Conservation (phyloP, 2,888 invertebrate genomes). For the Drosophila testacea region DNA sequence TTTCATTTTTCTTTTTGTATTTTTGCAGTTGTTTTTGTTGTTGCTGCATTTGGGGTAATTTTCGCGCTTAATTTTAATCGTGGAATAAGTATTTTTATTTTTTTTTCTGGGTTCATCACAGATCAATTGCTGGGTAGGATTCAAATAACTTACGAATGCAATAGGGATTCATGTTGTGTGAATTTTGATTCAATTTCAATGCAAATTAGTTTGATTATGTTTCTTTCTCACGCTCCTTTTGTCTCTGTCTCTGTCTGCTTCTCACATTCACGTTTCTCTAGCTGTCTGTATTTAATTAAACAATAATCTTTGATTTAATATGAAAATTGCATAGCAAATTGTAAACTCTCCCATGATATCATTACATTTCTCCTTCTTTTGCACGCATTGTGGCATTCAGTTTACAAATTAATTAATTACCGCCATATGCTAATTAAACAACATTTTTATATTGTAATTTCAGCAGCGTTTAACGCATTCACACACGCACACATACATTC, state of each 20-base stretch:
- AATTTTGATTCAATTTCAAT: slow-evolving; percentile 4
- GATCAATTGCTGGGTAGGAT: slow-evolving; percentile 2
- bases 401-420: slow-evolving; percentile 79
- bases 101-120: slow-evolving; percentile 9
- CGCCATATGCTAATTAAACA: slow-evolving; percentile 81
- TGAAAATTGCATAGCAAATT: slow-evolving; percentile 47
- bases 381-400: slow-evolving; percentile 37
- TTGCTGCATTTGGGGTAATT: slow-evolving; percentile 4
- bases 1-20: neutral
- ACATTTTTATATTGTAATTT: slow-evolving; percentile 68
- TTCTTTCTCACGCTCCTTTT: no score
- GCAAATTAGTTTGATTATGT: neutral
- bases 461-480: slow-evolving; percentile 23
- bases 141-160: slow-evolving; percentile 7
- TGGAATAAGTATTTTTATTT: no score
- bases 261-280: no score
- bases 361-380: neutral
- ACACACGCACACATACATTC: slow-evolving; percentile 2
- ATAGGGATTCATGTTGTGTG: slow-evolving; percentile 1
- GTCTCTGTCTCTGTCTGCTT: neutral
- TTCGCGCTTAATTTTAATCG: neutral
- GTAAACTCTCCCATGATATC: neutral
- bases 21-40: neutral
- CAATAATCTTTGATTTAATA: slow-evolving; percentile 73
- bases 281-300: slow-evolving; percentile 63